A percentile compares a stretch with the other conserved stretches of the same genome.
Evolutionary conservation across 2,888 invertebrate species (phyloP).

Genomic region (Aphidius colemani): DNA sequence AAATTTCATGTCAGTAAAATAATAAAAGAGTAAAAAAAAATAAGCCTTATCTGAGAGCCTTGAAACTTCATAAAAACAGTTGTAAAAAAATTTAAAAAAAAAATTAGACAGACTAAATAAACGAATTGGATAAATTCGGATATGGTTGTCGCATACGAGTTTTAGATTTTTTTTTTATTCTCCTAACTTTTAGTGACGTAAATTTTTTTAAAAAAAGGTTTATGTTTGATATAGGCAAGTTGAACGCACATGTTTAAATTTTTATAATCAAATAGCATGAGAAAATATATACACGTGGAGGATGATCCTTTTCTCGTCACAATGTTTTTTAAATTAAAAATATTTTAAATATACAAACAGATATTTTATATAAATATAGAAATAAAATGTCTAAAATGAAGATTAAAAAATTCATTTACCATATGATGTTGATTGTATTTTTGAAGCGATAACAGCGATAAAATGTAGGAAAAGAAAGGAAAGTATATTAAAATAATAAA

Average conservation of each 20-base stretch:
- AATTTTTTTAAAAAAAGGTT: background rate
- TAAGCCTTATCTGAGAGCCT: no score
- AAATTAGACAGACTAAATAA: conserved; percentile 4
- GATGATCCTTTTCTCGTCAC: conserved; percentile 10
- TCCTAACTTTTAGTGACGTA: conserved; percentile 6
- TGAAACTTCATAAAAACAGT: background rate
- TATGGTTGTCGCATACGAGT: conserved; percentile 11
- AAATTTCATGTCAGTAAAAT: background rate
- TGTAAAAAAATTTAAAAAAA: background rate
- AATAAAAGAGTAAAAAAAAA: background rate
- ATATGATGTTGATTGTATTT: no score
- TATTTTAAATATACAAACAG: no score
- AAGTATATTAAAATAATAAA: no score
- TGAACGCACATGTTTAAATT: conserved; percentile 33
- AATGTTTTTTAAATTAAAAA: conserved; percentile 8
- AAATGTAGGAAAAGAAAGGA: no score
- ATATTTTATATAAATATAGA: no score
- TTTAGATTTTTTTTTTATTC: conserved; percentile 10
- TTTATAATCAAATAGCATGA: conserved; percentile 32
- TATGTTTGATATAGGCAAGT: background rate
- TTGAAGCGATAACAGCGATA: no score
- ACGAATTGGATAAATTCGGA: conserved; percentile 5
- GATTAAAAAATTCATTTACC: no score
- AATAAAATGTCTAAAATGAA: no score
- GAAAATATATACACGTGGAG: conserved; percentile 25